Evolutionary conservation across 2,113 vertebrate genomes (phyloP), one percentile per base, ranked within the genome.

Genomic region (Glareola pratincola): DNA sequence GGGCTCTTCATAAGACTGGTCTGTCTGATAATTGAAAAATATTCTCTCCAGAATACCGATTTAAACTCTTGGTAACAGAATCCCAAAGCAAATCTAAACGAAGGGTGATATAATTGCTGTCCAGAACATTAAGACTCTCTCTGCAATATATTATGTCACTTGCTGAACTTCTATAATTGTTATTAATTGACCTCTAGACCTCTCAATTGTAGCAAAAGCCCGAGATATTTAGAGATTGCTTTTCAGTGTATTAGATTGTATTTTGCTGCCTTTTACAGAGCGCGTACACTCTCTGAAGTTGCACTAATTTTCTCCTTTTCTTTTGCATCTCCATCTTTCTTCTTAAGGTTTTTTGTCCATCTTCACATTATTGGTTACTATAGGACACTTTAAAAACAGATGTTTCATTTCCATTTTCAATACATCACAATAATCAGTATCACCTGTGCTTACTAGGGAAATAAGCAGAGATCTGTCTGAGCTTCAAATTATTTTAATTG

Each of bases 11-110:
- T 63, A 92, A 87, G 45, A 57, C 64, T 79, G 62, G 30, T 85
- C 62, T 91, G 73, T 64, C 80, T 69, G 57, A 89, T 87, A 92
- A 94, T 37, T 69, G 77, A 88, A 94, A 94, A 95, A 85, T 20
- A 62, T 67, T 72, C 79, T 91, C 69, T 86, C 60, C 48, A 79
- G 83, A 94, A 88, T 50, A 45, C n/a, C 6, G 2, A 82, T 92
- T 96, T 94, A 91, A 92, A 92, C 34, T 63, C 54, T 37, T 89
- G 36, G 68, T 81, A 93, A 48, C 23, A 80, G 39, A 75, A 92
- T 78, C 26, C 71, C 23, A 72, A 8, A 59, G 57, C 47, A 95
- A 96, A 78, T 81, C 56, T 81, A 93, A 93, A 81, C 56, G 32
- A 92, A 87, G 47, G 24, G 34, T 30, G 41, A 84, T 81, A 75